phyloP scores from a whole-genome alignment of 2,888 invertebrate species.

The Hydroisotoma schaefferi region DNA sequence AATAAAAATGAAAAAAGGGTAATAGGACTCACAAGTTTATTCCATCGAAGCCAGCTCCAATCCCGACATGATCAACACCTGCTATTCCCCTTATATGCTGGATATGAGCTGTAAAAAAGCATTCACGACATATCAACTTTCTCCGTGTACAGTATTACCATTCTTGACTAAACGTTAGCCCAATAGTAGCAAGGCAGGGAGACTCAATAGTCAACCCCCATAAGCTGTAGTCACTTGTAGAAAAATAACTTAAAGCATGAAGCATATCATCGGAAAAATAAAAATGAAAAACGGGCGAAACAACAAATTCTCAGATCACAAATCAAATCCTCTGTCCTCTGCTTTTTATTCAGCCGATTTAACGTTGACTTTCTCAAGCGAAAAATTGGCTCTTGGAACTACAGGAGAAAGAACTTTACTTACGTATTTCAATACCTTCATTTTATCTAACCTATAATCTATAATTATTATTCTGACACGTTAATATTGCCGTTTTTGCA shows the following conservation, averaged over 20 bases:
- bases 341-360: neutral
- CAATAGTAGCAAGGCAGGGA: too few species aligned
- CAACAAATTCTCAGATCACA: neutral
- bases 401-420: neutral
- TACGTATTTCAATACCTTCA: neutral
- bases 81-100: conserved; percentile 78
- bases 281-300: neutral
- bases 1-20: neutral
- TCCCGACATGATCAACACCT: conserved; percentile 80
- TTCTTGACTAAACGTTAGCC: too few species aligned
- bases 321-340: neutral
- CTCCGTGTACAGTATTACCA: too few species aligned
- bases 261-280: too few species aligned
- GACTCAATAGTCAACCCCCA: too few species aligned
- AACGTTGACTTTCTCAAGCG: neutral
- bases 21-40: conserved; percentile 75
- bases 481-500: too few species aligned
- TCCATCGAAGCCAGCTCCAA: conserved; percentile 84
- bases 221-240: too few species aligned
- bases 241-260: too few species aligned
- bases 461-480: neutral
- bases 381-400: neutral
- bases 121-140: neutral
- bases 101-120: conserved; percentile 64
- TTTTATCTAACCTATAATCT: neutral